Base-by-base conservation (phyloP, 2,797 vertebrate species). In the Meriones psammophilus region DNA sequence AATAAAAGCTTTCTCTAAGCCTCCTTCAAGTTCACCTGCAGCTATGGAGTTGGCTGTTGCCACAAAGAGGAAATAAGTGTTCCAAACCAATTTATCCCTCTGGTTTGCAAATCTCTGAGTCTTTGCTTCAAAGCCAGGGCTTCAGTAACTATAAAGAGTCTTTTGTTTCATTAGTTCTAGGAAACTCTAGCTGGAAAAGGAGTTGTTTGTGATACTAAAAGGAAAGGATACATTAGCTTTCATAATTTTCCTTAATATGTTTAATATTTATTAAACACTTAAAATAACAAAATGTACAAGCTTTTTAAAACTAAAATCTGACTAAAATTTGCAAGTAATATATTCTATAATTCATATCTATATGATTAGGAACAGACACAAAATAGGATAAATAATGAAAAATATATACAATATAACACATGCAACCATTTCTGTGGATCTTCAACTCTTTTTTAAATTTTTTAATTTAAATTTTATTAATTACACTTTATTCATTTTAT, bases 351-450 rank as follows among this genome's bases (percentile, higher is more conserved):
- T 71, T 54, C 3, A 28, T 56, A 69, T 62, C 12, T 36, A 46
- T 71, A 2, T 77, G 42, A 60, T 68, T 10, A 74, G 14, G 9
- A 84, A 81, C 17, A 90, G 84, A 58, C 0, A 83, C 4, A 86
- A n/a, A 36, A 83, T 17, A 81, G 8, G 10, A 77, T 12, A 9
- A 50, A n/a, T 17, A 81, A 66, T 76, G 78, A 42, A 15, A 69
- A 54, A 92, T 76, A 81, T 42, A 74, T 62, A 1, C 6, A 74
- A 50, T 50, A 42, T 50, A 56, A 15, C 50, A 26, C 36, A 81
- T 33, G 50, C 5, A 4, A 1, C 5, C 5, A 36, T 46, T 30
- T 10, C 7, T 62, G 20, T 54, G 0, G 0, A 7, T 76, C 18
- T 84, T 73, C 76, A 50, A n/a, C 3, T 6, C 36, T 92, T 42